phyloP scores from a whole-genome alignment of 2,797 vertebrate species.

The Mormyrops boulengeri region DNA sequence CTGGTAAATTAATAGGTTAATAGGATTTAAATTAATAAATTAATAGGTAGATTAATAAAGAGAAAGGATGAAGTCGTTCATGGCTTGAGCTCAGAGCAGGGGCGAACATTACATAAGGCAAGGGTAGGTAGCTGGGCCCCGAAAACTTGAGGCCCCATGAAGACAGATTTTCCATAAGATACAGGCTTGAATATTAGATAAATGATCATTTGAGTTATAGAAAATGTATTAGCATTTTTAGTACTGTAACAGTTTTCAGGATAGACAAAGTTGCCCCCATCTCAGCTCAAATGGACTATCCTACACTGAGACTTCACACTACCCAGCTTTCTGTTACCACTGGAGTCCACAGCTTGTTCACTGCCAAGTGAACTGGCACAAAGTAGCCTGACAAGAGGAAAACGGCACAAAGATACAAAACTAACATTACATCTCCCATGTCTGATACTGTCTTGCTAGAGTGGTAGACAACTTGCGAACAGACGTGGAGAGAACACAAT shows the following conservation, averaged over 20 bases:
- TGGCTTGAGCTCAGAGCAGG: background rate
- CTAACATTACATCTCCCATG: background rate
- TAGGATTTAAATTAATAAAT: too few species aligned
- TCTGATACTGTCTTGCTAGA: background rate
- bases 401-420: background rate
- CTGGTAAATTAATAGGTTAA: background rate
- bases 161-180: background rate
- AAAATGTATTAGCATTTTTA: background rate
- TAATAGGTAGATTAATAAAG: slow-evolving; percentile 16
- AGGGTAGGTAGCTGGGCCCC: background rate
- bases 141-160: background rate
- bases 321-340: background rate
- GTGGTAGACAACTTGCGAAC: background rate
- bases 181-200: background rate
- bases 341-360: background rate
- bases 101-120: background rate
- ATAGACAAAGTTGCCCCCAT: background rate
- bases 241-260: background rate
- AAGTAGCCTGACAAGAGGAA: background rate
- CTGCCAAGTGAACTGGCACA: background rate
- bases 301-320: background rate
- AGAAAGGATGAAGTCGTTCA: background rate
- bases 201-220: background rate
- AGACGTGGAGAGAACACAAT: background rate
- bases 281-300: background rate